Base-by-base conservation (phyloP, 2,888 invertebrate species). In the Abrostola tripartita region DNA sequence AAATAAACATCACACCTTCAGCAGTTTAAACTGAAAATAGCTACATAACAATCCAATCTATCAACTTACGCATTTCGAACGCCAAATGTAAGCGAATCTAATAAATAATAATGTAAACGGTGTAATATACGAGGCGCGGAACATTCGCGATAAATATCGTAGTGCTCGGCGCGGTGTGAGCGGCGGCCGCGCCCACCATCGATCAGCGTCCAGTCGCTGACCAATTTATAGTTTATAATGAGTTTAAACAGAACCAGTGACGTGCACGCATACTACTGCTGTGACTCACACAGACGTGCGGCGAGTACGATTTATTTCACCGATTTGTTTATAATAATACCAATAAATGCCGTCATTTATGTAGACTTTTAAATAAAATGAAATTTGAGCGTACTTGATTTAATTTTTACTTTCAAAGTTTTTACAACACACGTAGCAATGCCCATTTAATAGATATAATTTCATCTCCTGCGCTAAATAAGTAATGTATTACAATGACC, bases 171-270 rank as follows among this genome's bases (percentile, higher is more conserved):
- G 65, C 65, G 67, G 78, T 80, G 74, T 69, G 67, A 79, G 69
- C 57, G 52, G 52, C 65, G 59, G 40, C 60, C 60, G 51, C 53
- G 42, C 41, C 49, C 53, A 37, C 66, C 52, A 81, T 85, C 81
- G 70, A 81, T 85, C 83, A 80, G 62, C 66, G 77, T 74, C 81
- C 67, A 68, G 68, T 72, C 65, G 71, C 74, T 66, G 68, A 64
- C 65, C 61, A 76, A 82, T 81, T 82, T 81, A 77, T 80, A 79
- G 78, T 77, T 79, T 74, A 61, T 71, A 76, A 81, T 81, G 81
- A 84, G 77, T 77, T 81, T 70, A 71, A 78, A 73, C 79, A 77
- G 73, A 52, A 53, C 47, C 55, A 74, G 71, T 57, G 65, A 61
- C 50, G 60, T 56, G 40, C 37, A 24, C 9, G 6, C 53, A 24